These are phyloP conservation scores for Hypomesus transpacificus DNA, from an alignment of 2,113 vertebrate species.

Conservation along the genomic window DNA sequence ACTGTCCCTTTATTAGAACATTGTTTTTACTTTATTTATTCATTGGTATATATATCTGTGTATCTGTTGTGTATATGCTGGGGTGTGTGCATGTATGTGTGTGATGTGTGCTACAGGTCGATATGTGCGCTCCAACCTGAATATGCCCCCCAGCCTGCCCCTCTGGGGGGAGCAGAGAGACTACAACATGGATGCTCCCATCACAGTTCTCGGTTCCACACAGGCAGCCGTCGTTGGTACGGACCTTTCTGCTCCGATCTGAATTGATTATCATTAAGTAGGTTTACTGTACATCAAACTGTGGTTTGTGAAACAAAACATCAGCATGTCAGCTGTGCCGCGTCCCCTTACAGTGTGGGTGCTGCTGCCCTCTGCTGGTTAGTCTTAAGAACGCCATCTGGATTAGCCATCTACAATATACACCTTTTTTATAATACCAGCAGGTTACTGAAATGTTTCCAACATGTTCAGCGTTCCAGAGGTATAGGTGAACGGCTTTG, in stretches of 20 bases:
- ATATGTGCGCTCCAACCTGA: constrained; percentile 90
- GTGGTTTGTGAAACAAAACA: too few relatives aligned
- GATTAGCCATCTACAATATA: too few relatives aligned
- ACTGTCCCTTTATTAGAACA: too few relatives aligned
- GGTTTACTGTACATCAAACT: too few relatives aligned
- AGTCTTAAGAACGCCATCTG: too few relatives aligned
- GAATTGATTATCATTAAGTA: too few relatives aligned
- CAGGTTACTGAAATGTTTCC: too few relatives aligned
- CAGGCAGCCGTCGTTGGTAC: constrained; percentile 81
- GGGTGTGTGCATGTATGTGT: background rate
- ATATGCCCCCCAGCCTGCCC: constrained; percentile 89
- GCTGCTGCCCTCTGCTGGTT: too few relatives aligned
- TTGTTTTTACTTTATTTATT: background rate
- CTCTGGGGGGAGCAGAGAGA: constrained; percentile 85
- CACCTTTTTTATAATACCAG: too few relatives aligned
- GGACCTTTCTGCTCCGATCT: background rate
- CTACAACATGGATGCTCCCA: constrained; percentile 89
- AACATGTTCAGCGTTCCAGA: too few relatives aligned
- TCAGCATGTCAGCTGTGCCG: too few relatives aligned
- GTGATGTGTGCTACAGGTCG: constrained; percentile 69
- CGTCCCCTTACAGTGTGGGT: background rate
- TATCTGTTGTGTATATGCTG: background rate
- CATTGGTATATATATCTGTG: background rate
- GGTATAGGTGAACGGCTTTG: constrained; percentile 5
- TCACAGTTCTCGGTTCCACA: constrained; percentile 90